Percentiles rank a stretch among this genome's conserved stretches.
phyloP scores from a whole-genome alignment of 2,113 vertebrate genomes.

The Etia nguti region DNA sequence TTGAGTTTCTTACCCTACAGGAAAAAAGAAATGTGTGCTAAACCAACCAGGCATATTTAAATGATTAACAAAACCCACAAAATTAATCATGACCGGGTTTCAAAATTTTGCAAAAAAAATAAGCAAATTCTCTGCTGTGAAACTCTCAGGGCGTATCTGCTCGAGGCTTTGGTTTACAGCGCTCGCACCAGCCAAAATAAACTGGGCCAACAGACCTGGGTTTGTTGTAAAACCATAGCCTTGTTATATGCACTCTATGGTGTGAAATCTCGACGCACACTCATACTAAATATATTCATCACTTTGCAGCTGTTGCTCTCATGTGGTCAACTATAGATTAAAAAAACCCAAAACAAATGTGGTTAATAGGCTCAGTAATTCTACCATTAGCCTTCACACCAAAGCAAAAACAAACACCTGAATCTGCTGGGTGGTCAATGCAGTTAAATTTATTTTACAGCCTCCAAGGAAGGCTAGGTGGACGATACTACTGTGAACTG shows the following conservation, averaged over 20 bases:
- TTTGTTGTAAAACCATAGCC: neutral
- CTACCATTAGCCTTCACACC: neutral
- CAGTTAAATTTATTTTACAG: neutral
- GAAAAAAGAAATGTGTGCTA: neutral
- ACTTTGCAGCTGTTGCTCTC: neutral
- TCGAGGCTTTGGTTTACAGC: neutral
- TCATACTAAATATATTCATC: neutral
- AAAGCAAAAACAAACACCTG: neutral
- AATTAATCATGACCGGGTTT: neutral
- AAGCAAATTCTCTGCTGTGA: neutral
- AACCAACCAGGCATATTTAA: neutral
- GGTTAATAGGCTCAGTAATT: neutral
- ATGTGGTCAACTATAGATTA: neutral
- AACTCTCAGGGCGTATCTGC: neutral
- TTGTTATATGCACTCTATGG: neutral
- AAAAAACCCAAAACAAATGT: neutral
- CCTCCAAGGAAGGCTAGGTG: neutral
- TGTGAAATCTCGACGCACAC: neutral
- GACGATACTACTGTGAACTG: neutral
- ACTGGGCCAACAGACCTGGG: neutral
- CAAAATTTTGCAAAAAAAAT: neutral
- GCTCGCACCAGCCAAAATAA: neutral
- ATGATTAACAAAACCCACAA: neutral
- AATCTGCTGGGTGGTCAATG: neutral
- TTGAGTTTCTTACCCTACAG: neutral